Base-by-base conservation (phyloP, 2,113 vertebrate species). In the Phodopus roborovskii region DNA sequence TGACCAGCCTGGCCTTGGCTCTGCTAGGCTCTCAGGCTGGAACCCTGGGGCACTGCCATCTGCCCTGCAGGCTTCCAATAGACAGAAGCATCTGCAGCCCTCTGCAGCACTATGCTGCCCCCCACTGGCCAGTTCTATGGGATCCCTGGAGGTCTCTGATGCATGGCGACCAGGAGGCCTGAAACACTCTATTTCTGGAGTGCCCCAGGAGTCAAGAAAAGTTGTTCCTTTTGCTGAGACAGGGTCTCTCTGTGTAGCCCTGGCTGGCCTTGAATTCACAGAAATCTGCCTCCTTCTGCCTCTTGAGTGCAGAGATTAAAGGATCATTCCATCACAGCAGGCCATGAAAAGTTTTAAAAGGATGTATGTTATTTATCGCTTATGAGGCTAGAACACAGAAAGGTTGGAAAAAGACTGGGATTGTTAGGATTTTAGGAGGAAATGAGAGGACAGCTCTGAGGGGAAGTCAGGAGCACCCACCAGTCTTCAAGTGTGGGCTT, bases 51-150 rank as follows among this genome's bases (percentile, higher is more conserved):
- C 24, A 20, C 42, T 0, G 1, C 81, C 33, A 10, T 7, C 7
- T 11, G 20, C 7, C 36, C 20, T 20, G 17, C 71, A 89, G 22
- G 62, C n/a, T 92, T 92, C 60, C 66, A 0, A 50, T 26, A 12
- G 7, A 42, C 22, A 7, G 11, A 22, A 6, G 45, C 45, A 3
- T 45, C 45, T 45, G 45, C 28, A 50, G 6, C 77, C 77, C 9
- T 94, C 68, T 70, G 62, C 17, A 60, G 89, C 56, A 7, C 68
- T 58, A 68, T 8, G 2, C 94, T 96, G 97, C 93, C 97, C 86
- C 60, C 94, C 2, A 42, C 94, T 90, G 97, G 92, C 45, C 90
- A 75, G 88, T 56, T 68, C 56, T 68, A n/a, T 0, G 13, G 9
- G 3, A 53, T 50, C 36, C 0, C 7, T 11, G 48, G 62, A 75